Base-by-base conservation (phyloP, 2,888 invertebrate genomes). In the Thera obeliscata region DNA sequence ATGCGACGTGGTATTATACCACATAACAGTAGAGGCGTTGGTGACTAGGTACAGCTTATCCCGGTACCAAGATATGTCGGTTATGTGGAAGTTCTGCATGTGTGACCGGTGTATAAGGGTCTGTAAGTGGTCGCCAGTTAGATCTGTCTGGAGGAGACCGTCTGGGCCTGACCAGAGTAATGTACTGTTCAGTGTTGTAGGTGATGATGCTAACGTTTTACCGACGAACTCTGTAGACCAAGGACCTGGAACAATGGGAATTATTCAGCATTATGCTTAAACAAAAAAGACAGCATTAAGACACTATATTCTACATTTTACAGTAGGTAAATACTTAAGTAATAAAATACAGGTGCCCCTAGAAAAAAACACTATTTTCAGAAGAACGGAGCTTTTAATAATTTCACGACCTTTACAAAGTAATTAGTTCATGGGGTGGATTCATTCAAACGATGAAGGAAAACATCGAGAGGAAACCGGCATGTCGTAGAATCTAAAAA, bases 201-300 rank as follows among this genome's bases (percentile, higher is more conserved):
- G 90, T 35, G 94, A 87, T 46, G 88, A 87, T 54, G 94, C 94
- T 65, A 97, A 87, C 0, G 96, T 98, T 80, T 94, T 95, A 0
- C 97, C 97, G 12, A 94, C 90, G 81, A 98, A 97, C 81, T 96
- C 96, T 6, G 95, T 94, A 0, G 96, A 96, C 95, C 97, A 98
- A 0, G 97, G 98, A 33, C 98, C 97, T 93, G 65, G 2, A 74
- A 76, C 71, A 8, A 68, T 46, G 46, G 55, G 3, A 62, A 60
- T 33, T 6, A 12, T 56, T 56, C 35, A 22, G 22, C 22, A 22
- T n/a, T n/a, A n/a, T n/a, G n/a, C n/a, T n/a, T n/a, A n/a, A n/a
- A n/a, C n/a, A n/a, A n/a, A n/a, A n/a, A n/a, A n/a, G n/a, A n/a
- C n/a, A n/a, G n/a, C n/a, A n/a, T n/a, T n/a, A n/a, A n/a, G n/a